Evolutionary conservation across 1,140 invertebrate species (phyloP).

Genomic region (Leptinotarsa lineolata): DNA sequence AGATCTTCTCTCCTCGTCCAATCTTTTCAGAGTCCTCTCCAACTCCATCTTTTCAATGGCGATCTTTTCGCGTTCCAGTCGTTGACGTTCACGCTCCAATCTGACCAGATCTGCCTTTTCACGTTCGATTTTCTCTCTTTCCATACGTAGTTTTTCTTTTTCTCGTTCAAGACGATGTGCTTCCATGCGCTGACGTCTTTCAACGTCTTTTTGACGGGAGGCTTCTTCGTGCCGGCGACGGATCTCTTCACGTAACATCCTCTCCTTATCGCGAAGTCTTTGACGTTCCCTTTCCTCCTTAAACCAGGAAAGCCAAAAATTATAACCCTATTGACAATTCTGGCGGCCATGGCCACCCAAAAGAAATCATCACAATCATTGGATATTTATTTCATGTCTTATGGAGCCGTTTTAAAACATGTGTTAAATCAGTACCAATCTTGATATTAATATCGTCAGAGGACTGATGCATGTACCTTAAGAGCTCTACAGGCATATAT

Average conservation of each 20-base stretch:
- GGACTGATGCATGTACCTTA: no score
- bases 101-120: constrained; percentile 80
- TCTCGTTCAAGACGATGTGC: constrained; percentile 78
- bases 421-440: no score
- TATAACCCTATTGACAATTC: neutral
- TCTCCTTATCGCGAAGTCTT: constrained; percentile 74
- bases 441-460: no score
- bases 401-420: no score
- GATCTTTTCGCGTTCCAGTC: constrained; percentile 79
- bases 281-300: constrained; percentile 79
- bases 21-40: constrained; percentile 71
- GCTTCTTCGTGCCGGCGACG: constrained; percentile 73
- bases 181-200: constrained; percentile 78
- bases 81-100: constrained; percentile 79
- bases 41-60: constrained; percentile 82
- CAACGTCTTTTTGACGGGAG: constrained; percentile 73
- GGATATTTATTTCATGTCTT: no score
- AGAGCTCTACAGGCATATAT: no score
- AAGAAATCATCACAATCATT: no score
- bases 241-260: constrained; percentile 78
- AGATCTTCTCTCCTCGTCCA: constrained; percentile 57
- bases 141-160: constrained; percentile 73
- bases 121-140: constrained; percentile 76
- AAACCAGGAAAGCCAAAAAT: constrained; percentile 32
- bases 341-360: neutral